Base-by-base conservation (phyloP, 2,888 invertebrate genomes). In the Hoplodrina blanda region DNA sequence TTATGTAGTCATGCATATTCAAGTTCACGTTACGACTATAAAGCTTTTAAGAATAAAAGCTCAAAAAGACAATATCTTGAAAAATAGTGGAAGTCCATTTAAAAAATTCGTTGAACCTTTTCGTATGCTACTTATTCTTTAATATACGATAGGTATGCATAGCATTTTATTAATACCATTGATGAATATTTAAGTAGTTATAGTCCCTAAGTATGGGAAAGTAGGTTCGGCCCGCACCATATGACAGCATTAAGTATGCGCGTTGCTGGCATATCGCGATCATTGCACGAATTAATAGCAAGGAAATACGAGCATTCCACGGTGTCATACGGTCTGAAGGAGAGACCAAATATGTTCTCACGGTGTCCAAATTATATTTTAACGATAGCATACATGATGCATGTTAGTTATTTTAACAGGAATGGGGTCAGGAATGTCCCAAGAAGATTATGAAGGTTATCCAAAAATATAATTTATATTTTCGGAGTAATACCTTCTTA, bases 211-310 rank as follows among this genome's bases (percentile, higher is more conserved):
- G 82, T 89, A 92, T 93, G 95, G 93, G 95, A 95, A 95, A 89
- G 83, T 85, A 76, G 69, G 84, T 82, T 81, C 79, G 81, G 80
- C 81, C 83, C 83, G 87, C 87, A 87, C 88, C 92, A 92, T 93
- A 90, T 92, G 93, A 93, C 90, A 88, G 90, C 91, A 94, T 95
- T 94, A 91, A 78, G 89, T 91, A 95, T 95, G 90, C 93, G 89
- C 88, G 84, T 87, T 89, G 88, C 84, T 85, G 80, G 87, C 90
- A 89, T 95, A 95, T 95, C 95, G 91, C 88, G 89, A 91, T 91
- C 91, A 94, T 94, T 94, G 89, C 89, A 85, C 87, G 91, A 94
- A 94, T 95, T 95, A 95, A 95, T 95, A 91, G 93, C 93, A 94
- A 95, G 94, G 93, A 95, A 93, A 89, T 90, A 87, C 89, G 84